phyloP scores from a whole-genome alignment of 2,888 invertebrate species.

The Tipula vernalis region DNA sequence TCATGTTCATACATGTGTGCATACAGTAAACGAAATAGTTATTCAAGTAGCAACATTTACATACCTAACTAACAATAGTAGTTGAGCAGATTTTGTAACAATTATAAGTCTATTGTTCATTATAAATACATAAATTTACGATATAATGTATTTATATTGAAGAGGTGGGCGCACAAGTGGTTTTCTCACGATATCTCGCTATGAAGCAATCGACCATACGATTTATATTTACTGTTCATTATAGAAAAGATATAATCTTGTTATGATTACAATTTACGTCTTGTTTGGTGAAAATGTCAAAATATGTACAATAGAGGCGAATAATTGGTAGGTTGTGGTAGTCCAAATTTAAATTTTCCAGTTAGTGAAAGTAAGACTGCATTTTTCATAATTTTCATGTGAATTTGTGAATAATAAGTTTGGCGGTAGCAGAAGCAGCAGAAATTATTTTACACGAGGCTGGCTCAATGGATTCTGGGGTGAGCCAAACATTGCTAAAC shows the following conservation, averaged over 20 bases:
- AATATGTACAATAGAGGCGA: neutral
- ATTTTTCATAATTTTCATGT: too few relatives aligned
- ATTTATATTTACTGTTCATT: neutral
- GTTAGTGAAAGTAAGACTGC: too few relatives aligned
- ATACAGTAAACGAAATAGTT: neutral
- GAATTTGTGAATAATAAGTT: too few relatives aligned
- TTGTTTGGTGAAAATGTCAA: neutral
- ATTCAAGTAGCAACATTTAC: neutral
- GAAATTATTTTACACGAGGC: too few relatives aligned
- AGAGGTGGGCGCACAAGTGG: neutral
- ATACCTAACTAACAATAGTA: too few relatives aligned
- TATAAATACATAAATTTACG: neutral
- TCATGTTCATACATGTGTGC: neutral
- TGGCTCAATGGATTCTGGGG: too few relatives aligned
- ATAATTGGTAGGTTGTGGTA: neutral
- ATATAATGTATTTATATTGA: neutral
- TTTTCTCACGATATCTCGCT: neutral
- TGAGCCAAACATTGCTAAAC: too few relatives aligned
- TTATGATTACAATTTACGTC: neutral
- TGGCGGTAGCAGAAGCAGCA: too few relatives aligned
- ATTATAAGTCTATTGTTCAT: neutral
- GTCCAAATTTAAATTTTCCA: neutral
- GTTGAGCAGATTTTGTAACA: neutral
- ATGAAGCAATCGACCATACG: neutral
- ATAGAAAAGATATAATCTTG: neutral